These are phyloP conservation scores for Danio jaintianensis DNA, from an alignment of 2,797 vertebrate species.

Conservation along the genomic window DNA sequence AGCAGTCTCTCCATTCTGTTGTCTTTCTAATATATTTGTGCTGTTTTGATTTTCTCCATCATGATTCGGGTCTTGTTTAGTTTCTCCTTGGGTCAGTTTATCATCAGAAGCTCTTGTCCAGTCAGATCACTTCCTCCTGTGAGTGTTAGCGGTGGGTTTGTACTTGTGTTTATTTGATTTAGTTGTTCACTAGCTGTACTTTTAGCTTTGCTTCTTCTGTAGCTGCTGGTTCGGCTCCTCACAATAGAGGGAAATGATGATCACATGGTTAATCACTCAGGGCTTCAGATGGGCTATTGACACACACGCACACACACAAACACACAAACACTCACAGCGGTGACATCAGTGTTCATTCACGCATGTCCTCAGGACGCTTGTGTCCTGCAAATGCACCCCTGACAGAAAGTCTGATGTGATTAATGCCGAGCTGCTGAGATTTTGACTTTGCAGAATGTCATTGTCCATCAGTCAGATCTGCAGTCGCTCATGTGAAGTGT, in stretches of 20 bases:
- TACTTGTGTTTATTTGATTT: constrained; percentile 1
- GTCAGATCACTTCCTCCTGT: constrained; percentile 4
- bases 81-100: not conserved
- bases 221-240: not conserved
- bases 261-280: constrained; percentile 50
- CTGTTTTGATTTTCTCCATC: not conserved
- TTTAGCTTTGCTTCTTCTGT: not conserved
- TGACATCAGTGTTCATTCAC: constrained; percentile 21
- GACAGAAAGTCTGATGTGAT: constrained; percentile 19
- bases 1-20: not conserved
- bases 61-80: not conserved
- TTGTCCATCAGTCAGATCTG: not conserved
- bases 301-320: constrained; percentile 9
- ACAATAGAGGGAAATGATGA: constrained; percentile 55
- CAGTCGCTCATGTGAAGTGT: not conserved
- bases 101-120: constrained; percentile 13
- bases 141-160: not conserved
- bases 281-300: constrained; percentile 32
- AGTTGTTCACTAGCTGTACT: not conserved
- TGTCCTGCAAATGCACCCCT: not conserved
- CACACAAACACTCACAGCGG: not conserved
- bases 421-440: not conserved
- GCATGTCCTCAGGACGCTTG: not conserved
- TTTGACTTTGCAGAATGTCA: not conserved
- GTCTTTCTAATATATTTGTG: not conserved